phyloP scores from a whole-genome alignment of 2,113 vertebrate genomes.

The Enhydra lutris region DNA sequence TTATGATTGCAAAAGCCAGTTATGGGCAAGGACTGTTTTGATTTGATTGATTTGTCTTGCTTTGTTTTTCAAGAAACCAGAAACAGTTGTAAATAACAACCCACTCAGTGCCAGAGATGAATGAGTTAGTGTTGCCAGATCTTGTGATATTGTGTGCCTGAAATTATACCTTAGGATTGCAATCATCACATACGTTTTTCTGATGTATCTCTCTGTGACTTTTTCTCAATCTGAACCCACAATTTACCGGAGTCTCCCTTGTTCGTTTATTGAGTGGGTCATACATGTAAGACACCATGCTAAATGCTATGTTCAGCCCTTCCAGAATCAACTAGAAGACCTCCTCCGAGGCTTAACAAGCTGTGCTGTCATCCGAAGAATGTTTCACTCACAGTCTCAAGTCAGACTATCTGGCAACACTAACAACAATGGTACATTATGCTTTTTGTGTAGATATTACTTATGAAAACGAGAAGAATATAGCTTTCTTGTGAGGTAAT shows the following conservation, averaged over 20 bases:
- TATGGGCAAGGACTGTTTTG: neutral
- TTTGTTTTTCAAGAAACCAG: slow-evolving; percentile 39
- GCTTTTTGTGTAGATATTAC: neutral
- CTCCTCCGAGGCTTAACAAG: neutral
- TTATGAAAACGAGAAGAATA: neutral
- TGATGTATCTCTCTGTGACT: neutral
- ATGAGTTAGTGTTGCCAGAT: neutral
- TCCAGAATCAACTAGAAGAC: slow-evolving; percentile 5
- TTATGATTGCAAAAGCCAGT: neutral
- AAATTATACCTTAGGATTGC: neutral
- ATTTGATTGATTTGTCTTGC: neutral
- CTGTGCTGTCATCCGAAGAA: neutral
- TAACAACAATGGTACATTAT: neutral
- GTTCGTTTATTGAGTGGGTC: neutral
- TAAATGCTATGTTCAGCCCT: neutral
- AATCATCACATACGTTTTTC: neutral
- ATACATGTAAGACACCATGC: neutral
- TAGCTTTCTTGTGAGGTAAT: neutral
- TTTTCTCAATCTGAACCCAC: neutral
- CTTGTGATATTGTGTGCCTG: neutral
- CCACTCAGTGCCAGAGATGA: neutral
- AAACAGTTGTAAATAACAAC: slow-evolving; percentile 27
- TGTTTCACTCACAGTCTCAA: neutral
- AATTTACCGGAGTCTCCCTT: neutral
- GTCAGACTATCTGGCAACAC: neutral